These are phyloP conservation scores for Tragelaphus oryx DNA, from an alignment of 2,797 vertebrate genomes.

Conservation along the genomic window DNA sequence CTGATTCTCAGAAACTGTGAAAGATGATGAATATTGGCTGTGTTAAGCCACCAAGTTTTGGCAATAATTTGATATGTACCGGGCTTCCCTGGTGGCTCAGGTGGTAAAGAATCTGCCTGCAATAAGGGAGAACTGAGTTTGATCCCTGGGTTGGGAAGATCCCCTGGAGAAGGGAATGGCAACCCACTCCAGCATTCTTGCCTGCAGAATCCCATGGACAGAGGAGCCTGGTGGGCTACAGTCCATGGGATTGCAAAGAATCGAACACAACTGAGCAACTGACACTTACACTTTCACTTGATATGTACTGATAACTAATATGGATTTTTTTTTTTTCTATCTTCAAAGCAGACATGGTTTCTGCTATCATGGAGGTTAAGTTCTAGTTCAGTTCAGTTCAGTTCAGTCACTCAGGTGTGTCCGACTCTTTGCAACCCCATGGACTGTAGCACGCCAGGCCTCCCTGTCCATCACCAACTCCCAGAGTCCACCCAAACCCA, in stretches of 20 bases:
- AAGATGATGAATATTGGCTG: background rate
- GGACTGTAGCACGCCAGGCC: too few relatives aligned
- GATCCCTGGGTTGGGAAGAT: background rate
- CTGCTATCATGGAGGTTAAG: background rate
- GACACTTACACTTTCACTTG: background rate
- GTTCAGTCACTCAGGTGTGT: too few relatives aligned
- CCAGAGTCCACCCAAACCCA: too few relatives aligned
- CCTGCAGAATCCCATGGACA: background rate
- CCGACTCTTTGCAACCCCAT: too few relatives aligned
- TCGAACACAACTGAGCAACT: fast-evolving
- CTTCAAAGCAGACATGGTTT: background rate
- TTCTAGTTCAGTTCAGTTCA: background rate
- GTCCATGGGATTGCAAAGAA: background rate
- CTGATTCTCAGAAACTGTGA: background rate
- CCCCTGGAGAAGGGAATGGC: background rate
- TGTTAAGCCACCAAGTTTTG: background rate
- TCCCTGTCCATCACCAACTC: too few relatives aligned
- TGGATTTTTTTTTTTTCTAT: background rate
- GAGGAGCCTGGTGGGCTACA: background rate
- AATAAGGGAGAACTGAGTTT: background rate
- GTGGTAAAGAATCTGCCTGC: background rate
- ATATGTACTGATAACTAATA: background rate
- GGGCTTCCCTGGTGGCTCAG: background rate
- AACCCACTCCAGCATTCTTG: background rate
- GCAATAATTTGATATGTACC: background rate